These are phyloP conservation scores for Brachyopa scutellaris DNA, from an alignment of 2,888 invertebrate species.

Conservation along the genomic window DNA sequence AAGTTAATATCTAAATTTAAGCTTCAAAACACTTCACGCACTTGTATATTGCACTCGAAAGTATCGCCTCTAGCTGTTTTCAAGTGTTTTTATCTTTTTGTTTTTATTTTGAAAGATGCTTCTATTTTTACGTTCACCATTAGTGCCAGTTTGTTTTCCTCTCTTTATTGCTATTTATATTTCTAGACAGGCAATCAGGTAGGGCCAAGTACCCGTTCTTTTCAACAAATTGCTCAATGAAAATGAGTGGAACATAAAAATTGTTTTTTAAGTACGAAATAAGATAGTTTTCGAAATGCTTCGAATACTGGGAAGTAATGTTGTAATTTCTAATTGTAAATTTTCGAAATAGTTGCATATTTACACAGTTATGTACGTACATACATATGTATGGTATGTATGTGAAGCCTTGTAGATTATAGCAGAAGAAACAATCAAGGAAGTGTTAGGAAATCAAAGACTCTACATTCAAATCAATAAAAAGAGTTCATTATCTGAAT, in stretches of 20 bases:
- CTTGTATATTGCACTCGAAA: not conserved
- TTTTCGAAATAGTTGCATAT: too few relatives aligned
- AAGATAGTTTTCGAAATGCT: slow-evolving; percentile 18
- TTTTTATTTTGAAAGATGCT: slow-evolving; percentile 19
- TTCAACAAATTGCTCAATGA: not conserved
- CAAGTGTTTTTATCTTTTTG: not conserved
- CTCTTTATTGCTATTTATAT: not conserved
- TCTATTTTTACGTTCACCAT: slow-evolving; percentile 29
- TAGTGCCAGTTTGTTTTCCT: not conserved
- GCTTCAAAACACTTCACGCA: not conserved
- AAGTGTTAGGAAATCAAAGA: too few relatives aligned
- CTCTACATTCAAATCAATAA: too few relatives aligned
- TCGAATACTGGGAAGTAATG: not conserved
- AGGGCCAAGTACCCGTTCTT: not conserved
- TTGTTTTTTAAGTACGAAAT: slow-evolving; percentile 21
- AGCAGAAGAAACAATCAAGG: too few relatives aligned
- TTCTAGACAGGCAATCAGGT: not conserved
- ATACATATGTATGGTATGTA: too few relatives aligned
- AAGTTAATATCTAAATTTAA: not conserved
- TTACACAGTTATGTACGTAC: too few relatives aligned
- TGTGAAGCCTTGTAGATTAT: too few relatives aligned
- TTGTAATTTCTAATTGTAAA: too few relatives aligned
- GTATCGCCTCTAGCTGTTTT: not conserved
- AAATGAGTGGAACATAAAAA: slow-evolving; percentile 5
- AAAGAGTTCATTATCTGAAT: too few relatives aligned